Evolutionary conservation across 2,888 invertebrate genomes (phyloP).

Genomic region (Phasia obesa): DNA sequence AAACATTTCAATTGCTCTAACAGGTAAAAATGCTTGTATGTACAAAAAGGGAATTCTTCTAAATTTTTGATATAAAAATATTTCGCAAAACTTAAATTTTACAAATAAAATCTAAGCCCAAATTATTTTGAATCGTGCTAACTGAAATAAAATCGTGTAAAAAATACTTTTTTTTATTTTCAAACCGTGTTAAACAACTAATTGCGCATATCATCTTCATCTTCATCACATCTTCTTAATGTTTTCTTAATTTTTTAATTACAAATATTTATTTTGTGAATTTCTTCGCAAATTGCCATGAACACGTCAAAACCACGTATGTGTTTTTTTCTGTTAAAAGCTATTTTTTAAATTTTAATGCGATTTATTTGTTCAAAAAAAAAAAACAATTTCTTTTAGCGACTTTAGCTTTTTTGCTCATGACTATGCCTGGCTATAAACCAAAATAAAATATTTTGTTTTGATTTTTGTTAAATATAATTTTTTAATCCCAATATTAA

Average conservation of each 20-base stretch:
- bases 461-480: conserved; percentile 42
- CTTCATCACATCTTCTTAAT: neutral
- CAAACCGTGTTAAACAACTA: too few species aligned
- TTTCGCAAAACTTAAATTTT: too few species aligned
- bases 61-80: too few species aligned
- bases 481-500: conserved; percentile 45
- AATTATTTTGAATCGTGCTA: too few species aligned
- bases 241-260: conserved; percentile 9
- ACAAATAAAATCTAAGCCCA: too few species aligned
- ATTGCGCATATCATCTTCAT: neutral
- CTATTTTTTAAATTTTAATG: conserved; percentile 2
- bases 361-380: neutral
- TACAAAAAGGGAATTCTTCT: too few species aligned
- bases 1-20: too few species aligned
- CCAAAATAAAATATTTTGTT: conserved; percentile 58
- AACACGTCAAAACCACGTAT: neutral
- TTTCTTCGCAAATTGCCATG: neutral
- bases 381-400: neutral
- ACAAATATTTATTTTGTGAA: neutral
- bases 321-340: neutral
- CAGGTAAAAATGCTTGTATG: too few species aligned
- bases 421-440: conserved; percentile 32
- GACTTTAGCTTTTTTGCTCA: conserved; percentile 21
- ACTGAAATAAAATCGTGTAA: too few species aligned
- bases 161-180: too few species aligned